Base-by-base conservation (phyloP, 1,140 invertebrate species). In the Kradibia gibbosae region DNA sequence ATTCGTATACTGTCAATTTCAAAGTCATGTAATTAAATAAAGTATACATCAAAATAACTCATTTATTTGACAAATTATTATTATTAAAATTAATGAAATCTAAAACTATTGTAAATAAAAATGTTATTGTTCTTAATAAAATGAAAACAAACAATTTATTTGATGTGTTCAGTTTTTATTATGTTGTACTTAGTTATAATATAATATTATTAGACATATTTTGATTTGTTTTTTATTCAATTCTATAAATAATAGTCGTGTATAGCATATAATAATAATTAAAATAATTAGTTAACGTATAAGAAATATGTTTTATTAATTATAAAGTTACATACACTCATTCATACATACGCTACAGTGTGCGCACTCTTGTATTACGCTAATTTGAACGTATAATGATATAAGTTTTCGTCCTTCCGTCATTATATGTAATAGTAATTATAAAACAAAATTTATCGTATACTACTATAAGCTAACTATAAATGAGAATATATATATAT, bases 401-500 rank as follows among this genome's bases (percentile, higher is more conserved):
- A 83, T 76, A 78, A 84, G 83, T 60, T 84, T 74, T 82, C 79
- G 82, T 84, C 83, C 78, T 80, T 78, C 81, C 85, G 85, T 88
- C 85, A 89, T 86, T 89, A 85, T 88, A 86, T 88, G 86, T 89
- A 89, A 88, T 87, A 89, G 86, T 88, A 86, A 86, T 85, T 84
- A 89, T 88, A 87, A 89, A 85, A 85, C 5, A 28, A 60, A 89
- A 88, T 39, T 50, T 88, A 89, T 88, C 90, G 83, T 89, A 88
- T 91, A 91, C 85, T 89, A 89, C 86, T 90, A 88, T 91, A 91
- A 89, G 48, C 88, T 88, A 87, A 91, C 87, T 88, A 89, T 87
- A 83, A 90, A 88, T 88, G 88, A 90, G 39, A 78, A n/a, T n/a
- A n/a, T 89, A 87, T 87, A 88, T 88, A 83, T 82, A 86, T 78